Evolutionary conservation across 37 sponge, comb jelly and placozoan species (phyloP), one percentile per base, ranked within the genome.

Genomic region (Geodia barretti): DNA sequence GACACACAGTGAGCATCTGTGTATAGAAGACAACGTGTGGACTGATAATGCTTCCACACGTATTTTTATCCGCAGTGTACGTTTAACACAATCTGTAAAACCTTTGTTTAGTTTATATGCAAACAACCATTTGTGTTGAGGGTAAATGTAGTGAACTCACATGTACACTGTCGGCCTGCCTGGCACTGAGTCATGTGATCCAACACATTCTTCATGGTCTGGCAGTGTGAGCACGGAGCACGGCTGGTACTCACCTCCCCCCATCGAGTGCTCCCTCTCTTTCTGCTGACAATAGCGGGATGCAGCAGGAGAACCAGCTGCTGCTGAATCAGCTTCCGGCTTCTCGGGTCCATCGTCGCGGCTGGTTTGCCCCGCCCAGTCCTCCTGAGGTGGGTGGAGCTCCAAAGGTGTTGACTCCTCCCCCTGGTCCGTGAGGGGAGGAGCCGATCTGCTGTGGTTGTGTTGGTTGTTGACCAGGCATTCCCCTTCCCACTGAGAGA

Each of bases 211-310:
- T 99, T 99, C 97, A 99, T 97, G 60, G 88, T 89, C 17, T 80
- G 75, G 66, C 99, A 99, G 86, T 97, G 91, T 20, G 93, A 58
- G 95, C 1, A 98, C 78, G 17, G 79, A 84, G 63, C 96, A 98
- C 19, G 87, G 84, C 21, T 72, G 80, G 62, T 88, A 88, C 31
- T 87, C 88, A 0, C 81, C 80, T 54, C 84, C 76, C 19, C 11
- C 54, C 37, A 60, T 65, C 39, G 82, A 47, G 66, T 87, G 88
- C 64, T 92, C 89, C 47, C 86, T 75, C 79, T 93, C 92, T 39
- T 89, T 84, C 82, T 89, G 86, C 77, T 94, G 97, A 68, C 99
- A 99, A 79, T 95, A 95, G 90, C 97, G 97, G 99, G 97, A 62
- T 99, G 99, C 19, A 99, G 93, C 42, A 99, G 88, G 32, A 99